Percentiles rank a stretch among this genome's conserved stretches.
Conservation (phyloP, 2,113 vertebrate genomes). For the Pipa parva region DNA sequence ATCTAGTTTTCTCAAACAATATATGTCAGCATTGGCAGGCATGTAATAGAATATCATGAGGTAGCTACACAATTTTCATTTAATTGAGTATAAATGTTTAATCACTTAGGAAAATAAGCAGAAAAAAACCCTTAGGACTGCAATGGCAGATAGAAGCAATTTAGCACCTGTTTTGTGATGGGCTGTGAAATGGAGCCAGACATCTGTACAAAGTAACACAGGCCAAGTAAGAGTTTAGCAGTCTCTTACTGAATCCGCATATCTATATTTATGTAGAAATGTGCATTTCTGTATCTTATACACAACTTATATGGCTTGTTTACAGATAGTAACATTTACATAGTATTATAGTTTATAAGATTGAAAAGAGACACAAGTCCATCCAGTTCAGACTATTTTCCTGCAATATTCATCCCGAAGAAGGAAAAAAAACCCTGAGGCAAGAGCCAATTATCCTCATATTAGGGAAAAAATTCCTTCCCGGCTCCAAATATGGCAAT, state of each 20-base stretch:
- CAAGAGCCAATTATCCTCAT: too few species aligned
- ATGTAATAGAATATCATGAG: slow-evolving; percentile 24
- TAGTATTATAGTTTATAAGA: slow-evolving; percentile 8
- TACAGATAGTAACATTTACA: too few species aligned
- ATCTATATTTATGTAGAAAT: neutral
- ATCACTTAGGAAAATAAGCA: slow-evolving; percentile 49
- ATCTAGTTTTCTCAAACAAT: too few species aligned
- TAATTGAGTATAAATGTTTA: slow-evolving; percentile 55
- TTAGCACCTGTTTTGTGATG: slow-evolving; percentile 51
- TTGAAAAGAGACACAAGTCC: too few species aligned
- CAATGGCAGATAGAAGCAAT: slow-evolving; percentile 49
- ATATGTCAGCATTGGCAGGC: neutral
- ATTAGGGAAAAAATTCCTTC: too few species aligned
- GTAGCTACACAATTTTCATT: slow-evolving; percentile 41
- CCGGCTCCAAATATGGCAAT: too few species aligned
- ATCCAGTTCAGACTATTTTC: too few species aligned
- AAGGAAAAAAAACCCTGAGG: too few species aligned
- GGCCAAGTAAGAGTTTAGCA: slow-evolving; percentile 33
- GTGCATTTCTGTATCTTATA: neutral
- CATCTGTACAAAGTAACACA: slow-evolving; percentile 52
- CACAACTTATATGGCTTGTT: too few species aligned
- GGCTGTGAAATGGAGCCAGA: slow-evolving; percentile 45
- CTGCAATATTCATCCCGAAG: too few species aligned
- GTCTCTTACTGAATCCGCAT: slow-evolving; percentile 34
- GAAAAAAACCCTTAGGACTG: slow-evolving; percentile 40